phyloP scores from a whole-genome alignment of 1,140 invertebrate genomes.

The Atta colombica region DNA sequence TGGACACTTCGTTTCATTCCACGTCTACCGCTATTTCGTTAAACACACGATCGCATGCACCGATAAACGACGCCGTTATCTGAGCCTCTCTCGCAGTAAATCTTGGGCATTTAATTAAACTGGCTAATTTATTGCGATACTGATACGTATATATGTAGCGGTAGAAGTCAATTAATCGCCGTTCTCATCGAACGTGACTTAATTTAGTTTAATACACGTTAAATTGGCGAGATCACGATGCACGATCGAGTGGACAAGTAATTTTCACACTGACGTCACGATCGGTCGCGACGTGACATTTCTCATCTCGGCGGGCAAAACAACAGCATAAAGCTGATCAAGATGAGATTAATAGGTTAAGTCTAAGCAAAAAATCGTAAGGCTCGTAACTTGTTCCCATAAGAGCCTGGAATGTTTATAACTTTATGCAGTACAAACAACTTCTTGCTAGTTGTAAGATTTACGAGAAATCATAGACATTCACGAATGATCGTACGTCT shows the following conservation, averaged over 20 bases:
- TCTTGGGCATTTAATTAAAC: conserved; percentile 15
- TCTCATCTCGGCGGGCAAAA: not conserved
- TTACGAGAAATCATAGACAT: too few relatives aligned
- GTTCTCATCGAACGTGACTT: not conserved
- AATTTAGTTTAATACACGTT: conserved; percentile 32
- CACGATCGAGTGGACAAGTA: not conserved
- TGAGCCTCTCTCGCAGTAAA: not conserved
- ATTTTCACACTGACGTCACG: conserved; percentile 13
- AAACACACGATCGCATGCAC: not conserved
- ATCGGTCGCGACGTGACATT: conserved; percentile 1
- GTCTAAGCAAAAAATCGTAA: too few relatives aligned
- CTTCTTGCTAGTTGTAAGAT: too few relatives aligned
- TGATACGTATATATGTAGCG: not conserved
- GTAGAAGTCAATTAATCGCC: conserved; percentile 2
- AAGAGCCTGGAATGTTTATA: too few relatives aligned
- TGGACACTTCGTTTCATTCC: not conserved
- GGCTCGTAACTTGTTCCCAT: too few relatives aligned
- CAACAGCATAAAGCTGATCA: not conserved
- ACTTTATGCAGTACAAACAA: too few relatives aligned
- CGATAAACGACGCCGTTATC: conserved; percentile 32
- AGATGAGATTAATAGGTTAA: not conserved
- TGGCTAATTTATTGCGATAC: conserved; percentile 4
- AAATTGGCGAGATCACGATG: not conserved
- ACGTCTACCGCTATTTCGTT: conserved; percentile 12
- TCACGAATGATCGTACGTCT: too few relatives aligned